phyloP scores from a whole-genome alignment of 1,140 invertebrate species.

The Sinonovacula constricta region DNA sequence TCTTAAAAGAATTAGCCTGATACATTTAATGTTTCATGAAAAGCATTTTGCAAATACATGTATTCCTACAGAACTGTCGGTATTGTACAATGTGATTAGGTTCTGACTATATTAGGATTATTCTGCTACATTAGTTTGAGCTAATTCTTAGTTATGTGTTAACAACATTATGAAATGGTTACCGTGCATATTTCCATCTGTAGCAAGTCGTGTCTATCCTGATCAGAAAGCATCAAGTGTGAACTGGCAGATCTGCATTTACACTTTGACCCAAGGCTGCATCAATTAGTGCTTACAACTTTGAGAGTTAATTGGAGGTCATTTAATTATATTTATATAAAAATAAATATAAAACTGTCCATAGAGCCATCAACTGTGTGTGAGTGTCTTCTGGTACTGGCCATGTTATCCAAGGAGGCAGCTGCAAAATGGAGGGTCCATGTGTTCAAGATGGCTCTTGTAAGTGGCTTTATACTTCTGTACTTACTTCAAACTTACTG shows the following conservation, averaged over 20 bases:
- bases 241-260: not conserved
- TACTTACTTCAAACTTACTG: too few species aligned
- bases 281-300: not conserved
- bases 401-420: constrained; percentile 65
- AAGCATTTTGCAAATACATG: not conserved
- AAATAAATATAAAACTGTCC: not conserved
- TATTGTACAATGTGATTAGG: not conserved
- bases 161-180: too few species aligned
- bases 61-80: not conserved
- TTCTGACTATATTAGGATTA: not conserved
- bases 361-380: constrained; percentile 38
- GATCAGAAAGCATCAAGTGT: not conserved
- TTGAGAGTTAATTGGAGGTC: not conserved
- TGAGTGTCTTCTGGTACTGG: constrained; percentile 57
- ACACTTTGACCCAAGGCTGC: not conserved
- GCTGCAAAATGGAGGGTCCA: constrained; percentile 67
- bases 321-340: constrained; percentile 3
- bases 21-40: not conserved
- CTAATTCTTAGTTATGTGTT: too few species aligned
- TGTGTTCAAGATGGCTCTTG: constrained; percentile 66
- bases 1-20: too few species aligned
- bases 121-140: not conserved
- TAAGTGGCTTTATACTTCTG: too few species aligned
- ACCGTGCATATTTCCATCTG: too few species aligned
- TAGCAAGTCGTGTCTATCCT: too few species aligned